These are phyloP conservation scores for Uria aalge DNA, from an alignment of 2,113 vertebrate species.

Conservation along the genomic window DNA sequence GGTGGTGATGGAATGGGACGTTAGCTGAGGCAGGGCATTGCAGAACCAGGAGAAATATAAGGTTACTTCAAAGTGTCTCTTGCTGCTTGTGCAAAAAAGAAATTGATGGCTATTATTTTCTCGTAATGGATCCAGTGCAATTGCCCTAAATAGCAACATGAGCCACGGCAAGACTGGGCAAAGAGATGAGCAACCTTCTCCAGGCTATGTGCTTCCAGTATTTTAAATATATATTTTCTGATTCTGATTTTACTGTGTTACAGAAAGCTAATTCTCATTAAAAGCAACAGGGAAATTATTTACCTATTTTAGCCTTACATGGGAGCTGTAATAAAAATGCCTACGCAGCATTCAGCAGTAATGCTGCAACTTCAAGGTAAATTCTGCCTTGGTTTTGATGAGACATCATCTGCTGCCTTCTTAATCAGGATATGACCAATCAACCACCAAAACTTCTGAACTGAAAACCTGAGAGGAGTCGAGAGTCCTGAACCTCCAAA, in stretches of 20 bases:
- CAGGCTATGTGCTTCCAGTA: fast-evolving
- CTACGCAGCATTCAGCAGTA: fast-evolving
- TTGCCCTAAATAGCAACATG: background rate
- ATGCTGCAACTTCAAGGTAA: background rate
- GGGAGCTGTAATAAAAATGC: background rate
- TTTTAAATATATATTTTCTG: background rate
- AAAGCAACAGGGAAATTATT: background rate
- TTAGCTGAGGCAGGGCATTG: background rate
- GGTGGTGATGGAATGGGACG: background rate
- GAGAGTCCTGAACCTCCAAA: background rate
- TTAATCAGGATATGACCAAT: background rate
- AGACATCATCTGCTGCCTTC: background rate
- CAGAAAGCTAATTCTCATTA: background rate
- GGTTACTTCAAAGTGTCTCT: background rate
- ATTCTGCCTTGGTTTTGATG: background rate
- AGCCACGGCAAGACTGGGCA: background rate
- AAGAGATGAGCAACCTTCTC: background rate
- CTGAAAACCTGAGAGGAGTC: background rate
- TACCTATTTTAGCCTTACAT: background rate
- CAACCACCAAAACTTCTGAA: background rate
- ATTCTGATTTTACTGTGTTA: background rate
- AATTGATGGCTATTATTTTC: background rate
- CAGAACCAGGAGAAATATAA: background rate
- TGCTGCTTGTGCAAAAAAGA: background rate
- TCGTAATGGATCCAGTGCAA: background rate